Evolutionary conservation across 2,888 invertebrate genomes (phyloP).

Genomic region (Andrena marginata): DNA sequence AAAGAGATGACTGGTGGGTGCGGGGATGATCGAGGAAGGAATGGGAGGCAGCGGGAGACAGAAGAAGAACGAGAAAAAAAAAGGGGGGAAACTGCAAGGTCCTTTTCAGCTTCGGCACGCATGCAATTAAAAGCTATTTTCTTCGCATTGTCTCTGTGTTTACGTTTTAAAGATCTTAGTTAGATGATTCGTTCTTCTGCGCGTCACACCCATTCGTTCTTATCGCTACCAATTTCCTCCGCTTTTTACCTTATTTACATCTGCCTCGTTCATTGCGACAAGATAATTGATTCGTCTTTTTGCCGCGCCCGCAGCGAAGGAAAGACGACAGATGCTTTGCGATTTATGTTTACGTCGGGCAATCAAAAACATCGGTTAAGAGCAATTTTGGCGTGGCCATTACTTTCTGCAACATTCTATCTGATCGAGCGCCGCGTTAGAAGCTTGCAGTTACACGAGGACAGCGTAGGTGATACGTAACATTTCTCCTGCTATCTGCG

Average conservation of each 20-base stretch:
- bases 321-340: not conserved
- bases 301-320: not conserved
- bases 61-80: constrained; percentile 19
- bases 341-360: not conserved
- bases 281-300: not conserved
- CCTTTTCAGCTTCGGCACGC: constrained; percentile 62
- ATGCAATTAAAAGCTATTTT: constrained; percentile 64
- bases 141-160: constrained; percentile 22
- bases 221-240: constrained; percentile 13
- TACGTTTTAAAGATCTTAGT: constrained; percentile 23
- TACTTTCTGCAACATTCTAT: not conserved
- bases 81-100: constrained; percentile 59
- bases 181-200: not conserved
- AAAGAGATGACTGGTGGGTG: constrained; percentile 53
- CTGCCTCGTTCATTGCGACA: not conserved
- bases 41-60: constrained; percentile 7
- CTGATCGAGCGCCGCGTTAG: not conserved
- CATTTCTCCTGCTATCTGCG: constrained; percentile 55
- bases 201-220: not conserved
- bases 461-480: constrained; percentile 14
- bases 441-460: not conserved
- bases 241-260: constrained; percentile 18
- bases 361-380: not conserved
- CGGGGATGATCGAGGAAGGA: constrained; percentile 17
- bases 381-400: not conserved